Evolutionary conservation across 2,797 vertebrate species (phyloP).

Genomic region (Bucorvus abyssinicus): DNA sequence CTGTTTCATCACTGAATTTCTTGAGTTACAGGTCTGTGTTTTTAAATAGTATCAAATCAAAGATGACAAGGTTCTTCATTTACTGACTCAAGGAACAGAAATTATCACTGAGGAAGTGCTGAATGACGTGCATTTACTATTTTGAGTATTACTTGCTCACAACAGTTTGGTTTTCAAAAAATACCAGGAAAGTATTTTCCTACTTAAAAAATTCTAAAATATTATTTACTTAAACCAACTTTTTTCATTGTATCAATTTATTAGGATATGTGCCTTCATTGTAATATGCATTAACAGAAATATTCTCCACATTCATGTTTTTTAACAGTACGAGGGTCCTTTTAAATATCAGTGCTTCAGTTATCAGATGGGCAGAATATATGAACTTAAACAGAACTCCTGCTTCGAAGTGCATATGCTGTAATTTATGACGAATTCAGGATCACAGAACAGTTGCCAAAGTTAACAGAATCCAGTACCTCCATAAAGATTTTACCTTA

Average conservation of each 20-base stretch:
- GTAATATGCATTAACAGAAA: slow-evolving; percentile 20
- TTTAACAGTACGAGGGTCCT: not conserved
- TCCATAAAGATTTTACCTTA: slow-evolving; percentile 32
- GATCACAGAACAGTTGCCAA: slow-evolving; percentile 23
- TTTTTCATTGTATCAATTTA: slow-evolving; percentile 16
- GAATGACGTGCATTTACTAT: slow-evolving; percentile 1
- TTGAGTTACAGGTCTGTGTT: slow-evolving; percentile 40
- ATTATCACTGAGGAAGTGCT: slow-evolving; percentile 36
- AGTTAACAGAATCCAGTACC: not conserved
- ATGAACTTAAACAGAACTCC: slow-evolving; percentile 26
- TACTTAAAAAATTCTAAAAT: not conserved
- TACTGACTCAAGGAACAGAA: slow-evolving; percentile 48
- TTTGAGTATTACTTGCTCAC: slow-evolving; percentile 9
- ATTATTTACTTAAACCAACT: slow-evolving; percentile 23
- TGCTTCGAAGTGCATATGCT: slow-evolving; percentile 24
- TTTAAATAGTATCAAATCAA: slow-evolving; percentile 61
- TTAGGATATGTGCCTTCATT: slow-evolving; percentile 2
- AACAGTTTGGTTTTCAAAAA: slow-evolving; percentile 12
- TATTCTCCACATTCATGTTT: slow-evolving; percentile 6
- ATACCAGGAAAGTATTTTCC: slow-evolving; percentile 3
- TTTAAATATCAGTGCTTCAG: not conserved
- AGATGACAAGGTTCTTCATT: slow-evolving; percentile 54
- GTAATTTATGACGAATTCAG: slow-evolving; percentile 41
- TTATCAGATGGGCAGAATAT: not conserved
- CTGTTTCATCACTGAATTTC: slow-evolving; percentile 15